Base-by-base conservation (phyloP, 2,888 invertebrate genomes). In the Archips xylosteana region DNA sequence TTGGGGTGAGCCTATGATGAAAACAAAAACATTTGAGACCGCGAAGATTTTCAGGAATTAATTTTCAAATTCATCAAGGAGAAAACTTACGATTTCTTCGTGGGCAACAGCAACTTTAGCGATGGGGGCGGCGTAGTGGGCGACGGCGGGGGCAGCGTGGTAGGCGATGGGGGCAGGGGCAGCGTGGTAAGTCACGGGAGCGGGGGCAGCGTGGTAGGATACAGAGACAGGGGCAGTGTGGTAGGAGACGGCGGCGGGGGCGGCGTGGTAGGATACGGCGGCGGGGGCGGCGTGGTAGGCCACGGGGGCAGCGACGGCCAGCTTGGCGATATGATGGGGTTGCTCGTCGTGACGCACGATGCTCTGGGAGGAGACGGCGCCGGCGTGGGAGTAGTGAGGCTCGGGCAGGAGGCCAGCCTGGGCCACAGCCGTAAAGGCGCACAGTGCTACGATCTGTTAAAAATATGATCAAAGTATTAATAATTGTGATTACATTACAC, bases 1-100 rank as follows among this genome's bases (percentile, higher is more conserved):
- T 92, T 91, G 60, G 94, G 94, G 79, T 94, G 87, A 4, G 91
- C 87, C 92, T 92, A 77, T 60, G 0, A 62, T 39, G 6, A 39
- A 39, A 39, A 39, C 5, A 4, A 39, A 39, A 39, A 39, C 39
- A 6, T 6, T 39, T 4, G 39, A 6, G 6, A 39, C 6, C 4
- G 5, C 6, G 39, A 39, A 39, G 6, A 39, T 39, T 39, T 39
- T 39, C 5, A 39, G 6, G 4, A 6, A 39, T 39, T 39, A 39
- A 39, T 39, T 39, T 39, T 39, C 39, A 39, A 39, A 39, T 4
- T 5, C 6, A 5, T 39, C 39, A 39, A 39, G 39, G 4, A 39
- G 39, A 4, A 39, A 39, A 67, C 70, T 70, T 63, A 74, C 74
- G 59, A 71, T 61, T 62, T 69, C 66, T 61, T 75, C 76, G n/a